Percentiles rank a stretch among this genome's conserved stretches.
phyloP scores from a whole-genome alignment of 2,888 invertebrate species.

The Pollenia angustigena region DNA sequence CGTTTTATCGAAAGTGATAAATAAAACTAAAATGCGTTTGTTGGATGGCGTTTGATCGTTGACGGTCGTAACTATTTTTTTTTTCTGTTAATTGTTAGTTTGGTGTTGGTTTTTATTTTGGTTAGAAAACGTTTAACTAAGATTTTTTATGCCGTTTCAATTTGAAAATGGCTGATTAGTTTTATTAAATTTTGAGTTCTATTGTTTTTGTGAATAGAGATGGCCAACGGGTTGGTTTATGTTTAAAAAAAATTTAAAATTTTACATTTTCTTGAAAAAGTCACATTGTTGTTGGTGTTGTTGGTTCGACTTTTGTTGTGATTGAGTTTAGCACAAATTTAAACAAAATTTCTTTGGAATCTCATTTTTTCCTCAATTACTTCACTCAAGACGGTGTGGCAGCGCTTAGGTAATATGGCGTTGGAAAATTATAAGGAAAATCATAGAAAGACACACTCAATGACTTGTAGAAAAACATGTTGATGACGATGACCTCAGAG shows the following conservation, averaged over 20 bases:
- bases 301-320: not conserved
- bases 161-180: conserved; percentile 47
- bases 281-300: conserved; percentile 66
- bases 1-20: conserved; percentile 46
- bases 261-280: conserved; percentile 58
- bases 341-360: conserved; percentile 12
- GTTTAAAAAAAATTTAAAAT: conserved; percentile 60
- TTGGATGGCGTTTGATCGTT: conserved; percentile 63
- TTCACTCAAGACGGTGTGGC: conserved; percentile 74
- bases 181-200: conserved; percentile 71
- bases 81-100: conserved; percentile 29
- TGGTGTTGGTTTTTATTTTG: conserved; percentile 54
- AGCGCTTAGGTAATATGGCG: conserved; percentile 64
- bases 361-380: not conserved
- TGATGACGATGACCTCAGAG: conserved; percentile 24
- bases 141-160: not conserved
- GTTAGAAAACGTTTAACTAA: conserved; percentile 46
- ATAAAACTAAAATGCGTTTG: conserved; percentile 62
- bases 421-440: conserved; percentile 60
- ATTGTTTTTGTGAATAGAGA: conserved; percentile 72
- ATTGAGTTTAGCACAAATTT: not conserved
- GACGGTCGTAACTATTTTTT: conserved; percentile 63
- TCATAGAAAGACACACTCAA: conserved; percentile 61
- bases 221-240: conserved; percentile 68
- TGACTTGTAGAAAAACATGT: conserved; percentile 57